Percentiles rank a stretch among this genome's conserved stretches.
These are phyloP conservation scores for Hyles euphorbiae DNA, from an alignment of 1,140 invertebrate species.

Conservation along the genomic window DNA sequence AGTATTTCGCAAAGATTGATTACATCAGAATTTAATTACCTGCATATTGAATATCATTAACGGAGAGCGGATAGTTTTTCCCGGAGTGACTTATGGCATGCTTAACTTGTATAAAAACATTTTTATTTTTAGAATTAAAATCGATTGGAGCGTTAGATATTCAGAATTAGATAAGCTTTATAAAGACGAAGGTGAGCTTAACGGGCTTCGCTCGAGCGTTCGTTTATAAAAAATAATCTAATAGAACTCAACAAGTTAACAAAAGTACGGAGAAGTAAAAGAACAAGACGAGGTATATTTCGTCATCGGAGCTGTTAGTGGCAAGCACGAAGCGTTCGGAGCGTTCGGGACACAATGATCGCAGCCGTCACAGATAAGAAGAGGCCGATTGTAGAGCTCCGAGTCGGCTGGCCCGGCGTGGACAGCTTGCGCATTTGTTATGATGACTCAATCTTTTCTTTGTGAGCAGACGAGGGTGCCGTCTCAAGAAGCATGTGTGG, in stretches of 20 bases:
- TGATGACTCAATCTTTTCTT: conserved; percentile 72
- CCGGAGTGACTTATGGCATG: no score
- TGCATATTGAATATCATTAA: conserved; percentile 20
- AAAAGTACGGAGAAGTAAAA: conserved; percentile 55
- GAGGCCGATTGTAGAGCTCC: conserved; percentile 51
- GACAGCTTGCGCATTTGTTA: conserved; percentile 62
- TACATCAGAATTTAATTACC: conserved; percentile 24
- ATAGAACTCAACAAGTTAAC: conserved; percentile 65
- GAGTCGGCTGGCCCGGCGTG: conserved; percentile 45
- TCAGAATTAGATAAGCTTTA: conserved; percentile 66
- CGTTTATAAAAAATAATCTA: conserved; percentile 60
- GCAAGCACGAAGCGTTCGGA: conserved; percentile 34
- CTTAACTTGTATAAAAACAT: no score
- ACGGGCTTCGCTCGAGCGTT: conserved; percentile 49
- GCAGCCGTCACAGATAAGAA: conserved; percentile 65
- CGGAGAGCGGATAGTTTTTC: conserved; percentile 11
- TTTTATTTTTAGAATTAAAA: no score
- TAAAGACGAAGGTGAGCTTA: conserved; percentile 51
- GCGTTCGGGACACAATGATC: conserved; percentile 65
- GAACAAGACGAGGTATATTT: conserved; percentile 60
- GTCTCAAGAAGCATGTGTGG: conserved; percentile 31
- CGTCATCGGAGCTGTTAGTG: conserved; percentile 47
- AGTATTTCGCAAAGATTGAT: conserved; percentile 38
- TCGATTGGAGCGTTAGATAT: conserved; percentile 31
- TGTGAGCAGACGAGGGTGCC: conserved; percentile 45